Conservation (phyloP, 1,140 invertebrate species). For the Xylocopa sonorina region DNA sequence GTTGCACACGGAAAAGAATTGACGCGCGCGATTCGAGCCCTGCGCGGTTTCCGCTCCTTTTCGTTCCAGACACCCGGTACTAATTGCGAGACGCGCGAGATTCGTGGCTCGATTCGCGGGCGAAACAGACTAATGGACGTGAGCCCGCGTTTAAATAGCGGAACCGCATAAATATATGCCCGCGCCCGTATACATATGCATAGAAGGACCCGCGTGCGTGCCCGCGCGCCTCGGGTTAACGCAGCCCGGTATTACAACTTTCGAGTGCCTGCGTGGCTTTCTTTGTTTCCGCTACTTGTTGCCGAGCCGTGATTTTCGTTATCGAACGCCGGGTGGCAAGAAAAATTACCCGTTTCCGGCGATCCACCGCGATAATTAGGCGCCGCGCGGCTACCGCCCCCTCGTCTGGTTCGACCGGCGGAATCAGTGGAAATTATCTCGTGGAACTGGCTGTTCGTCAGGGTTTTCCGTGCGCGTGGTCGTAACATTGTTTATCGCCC, state of each 20-base stretch:
- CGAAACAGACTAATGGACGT: not conserved
- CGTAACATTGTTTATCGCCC: too few species aligned
- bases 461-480: too few species aligned
- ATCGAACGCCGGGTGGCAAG: not conserved
- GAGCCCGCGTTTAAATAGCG: constrained; percentile 21
- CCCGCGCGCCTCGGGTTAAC: too few species aligned
- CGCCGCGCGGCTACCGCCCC: not conserved
- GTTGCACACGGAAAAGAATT: not conserved
- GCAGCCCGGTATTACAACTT: constrained; percentile 6
- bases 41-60: not conserved
- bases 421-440: too few species aligned
- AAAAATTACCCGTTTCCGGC: not conserved
- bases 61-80: not conserved
- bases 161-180: constrained; percentile 7
- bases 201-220: too few species aligned
- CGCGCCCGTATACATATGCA: too few species aligned
- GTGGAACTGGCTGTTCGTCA: too few species aligned
- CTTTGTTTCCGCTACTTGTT: not conserved
- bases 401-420: not conserved
- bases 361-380: not conserved
- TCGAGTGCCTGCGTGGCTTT: too few species aligned
- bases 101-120: not conserved
- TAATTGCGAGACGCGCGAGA: constrained; percentile 9
- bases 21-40: not conserved
- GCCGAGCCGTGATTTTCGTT: not conserved